phyloP scores from a whole-genome alignment of 2,888 invertebrate genomes.

The Linnaemya vulpina region DNA sequence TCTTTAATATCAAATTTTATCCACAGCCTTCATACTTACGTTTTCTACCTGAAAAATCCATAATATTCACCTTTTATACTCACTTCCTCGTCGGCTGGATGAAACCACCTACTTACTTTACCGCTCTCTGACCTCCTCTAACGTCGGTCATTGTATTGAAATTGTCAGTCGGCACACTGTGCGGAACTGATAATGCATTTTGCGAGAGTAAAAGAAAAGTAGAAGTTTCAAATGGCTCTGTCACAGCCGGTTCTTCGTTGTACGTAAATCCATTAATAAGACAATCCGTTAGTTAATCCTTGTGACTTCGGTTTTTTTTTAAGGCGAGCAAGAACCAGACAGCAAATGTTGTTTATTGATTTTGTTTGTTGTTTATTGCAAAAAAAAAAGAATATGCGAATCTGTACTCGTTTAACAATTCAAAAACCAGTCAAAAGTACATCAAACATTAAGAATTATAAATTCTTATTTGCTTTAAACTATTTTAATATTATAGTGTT shows the following conservation, averaged over 20 bases:
- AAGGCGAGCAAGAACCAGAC: conserved; percentile 61
- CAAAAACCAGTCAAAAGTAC: conserved; percentile 4
- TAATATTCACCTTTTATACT: conserved; percentile 49
- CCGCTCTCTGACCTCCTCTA: conserved; percentile 9
- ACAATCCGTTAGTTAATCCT: conserved; percentile 58
- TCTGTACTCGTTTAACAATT: not conserved
- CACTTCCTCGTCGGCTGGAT: not conserved
- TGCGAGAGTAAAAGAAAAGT: conserved; percentile 33
- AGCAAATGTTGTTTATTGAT: conserved; percentile 38
- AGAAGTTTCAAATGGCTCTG: conserved; percentile 11
- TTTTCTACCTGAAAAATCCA: conserved; percentile 47
- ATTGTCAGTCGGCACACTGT: conserved; percentile 31
- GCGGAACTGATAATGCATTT: conserved; percentile 30
- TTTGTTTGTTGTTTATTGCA: conserved; percentile 6
- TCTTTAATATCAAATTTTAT: not conserved
- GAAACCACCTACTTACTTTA: no score
- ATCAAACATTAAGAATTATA: not conserved
- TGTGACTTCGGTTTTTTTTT: not conserved
- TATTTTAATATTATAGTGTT: not conserved
- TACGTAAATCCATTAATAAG: conserved; percentile 58
- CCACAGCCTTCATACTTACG: conserved; percentile 44
- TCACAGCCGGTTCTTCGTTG: conserved; percentile 23
- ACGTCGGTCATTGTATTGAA: conserved; percentile 13
- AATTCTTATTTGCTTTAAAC: conserved; percentile 7
- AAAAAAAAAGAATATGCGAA: conserved; percentile 21